phyloP scores from a whole-genome alignment of 2,888 invertebrate genomes.

The Danaus chrysippus region DNA sequence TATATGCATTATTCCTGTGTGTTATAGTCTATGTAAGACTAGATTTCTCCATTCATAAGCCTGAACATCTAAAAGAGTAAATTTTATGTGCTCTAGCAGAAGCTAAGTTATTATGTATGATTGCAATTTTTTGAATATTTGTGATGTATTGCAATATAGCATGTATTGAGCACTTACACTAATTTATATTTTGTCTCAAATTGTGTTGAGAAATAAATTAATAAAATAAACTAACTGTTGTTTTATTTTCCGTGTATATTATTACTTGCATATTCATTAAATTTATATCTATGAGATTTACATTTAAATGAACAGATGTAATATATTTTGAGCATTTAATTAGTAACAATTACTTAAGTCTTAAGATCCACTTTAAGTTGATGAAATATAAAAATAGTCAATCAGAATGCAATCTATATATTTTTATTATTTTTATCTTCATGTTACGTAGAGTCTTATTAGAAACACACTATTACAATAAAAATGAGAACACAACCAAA shows the following conservation, averaged over 20 bases:
- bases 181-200: slow-evolving; percentile 17
- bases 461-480: too few relatives aligned
- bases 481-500: too few relatives aligned
- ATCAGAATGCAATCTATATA: too few relatives aligned
- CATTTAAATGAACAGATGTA: too few relatives aligned
- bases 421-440: too few relatives aligned
- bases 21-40: slow-evolving; percentile 96
- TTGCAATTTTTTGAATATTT: slow-evolving; percentile 2
- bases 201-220: slow-evolving; percentile 19
- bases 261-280: too few relatives aligned
- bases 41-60: slow-evolving; percentile 95
- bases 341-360: too few relatives aligned
- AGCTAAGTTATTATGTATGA: slow-evolving; percentile 27
- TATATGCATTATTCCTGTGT: slow-evolving; percentile 92
- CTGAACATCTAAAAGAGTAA: slow-evolving; percentile 80
- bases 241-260: slow-evolving; percentile 1
- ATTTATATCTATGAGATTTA: too few relatives aligned
- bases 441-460: too few relatives aligned
- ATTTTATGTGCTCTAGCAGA: slow-evolving; percentile 35
- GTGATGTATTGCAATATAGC: slow-evolving; percentile 17
- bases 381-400: too few relatives aligned
- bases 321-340: too few relatives aligned
- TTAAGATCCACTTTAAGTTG: too few relatives aligned
- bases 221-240: slow-evolving; percentile 11
- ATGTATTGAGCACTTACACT: slow-evolving; percentile 10